Evolutionary conservation across 1,140 invertebrate genomes (phyloP), one percentile per base, ranked within the genome.

Genomic region (Mercenaria mercenaria): DNA sequence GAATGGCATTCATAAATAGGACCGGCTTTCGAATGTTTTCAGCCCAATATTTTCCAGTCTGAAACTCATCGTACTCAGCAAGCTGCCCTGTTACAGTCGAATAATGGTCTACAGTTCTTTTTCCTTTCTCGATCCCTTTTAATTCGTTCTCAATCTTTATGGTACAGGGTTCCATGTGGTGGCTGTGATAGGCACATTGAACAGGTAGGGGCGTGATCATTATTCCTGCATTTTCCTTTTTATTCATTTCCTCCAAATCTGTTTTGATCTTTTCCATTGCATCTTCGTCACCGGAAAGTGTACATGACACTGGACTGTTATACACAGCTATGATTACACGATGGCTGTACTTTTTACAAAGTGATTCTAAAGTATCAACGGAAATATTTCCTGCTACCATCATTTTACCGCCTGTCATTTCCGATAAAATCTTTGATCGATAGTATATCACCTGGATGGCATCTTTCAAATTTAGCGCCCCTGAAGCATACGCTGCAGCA

Each of bases 121-220:
- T 69, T 8, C 81, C 26, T 1, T 69, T 47, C 0, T 32, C 26
- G 0, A 15, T 43, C 6, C 29, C 1, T 0, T 47, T 0, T 0
- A 93, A 64, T 26, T 43, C n/a, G n/a, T 88, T 52, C 39, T 72
- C 64, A 20, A 93, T 61, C n/a, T 82, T 50, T 34, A 23, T 26
- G 20, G 83, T 91, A n/a, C 88, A 88, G 4, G 77, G 11, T 32
- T 93, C 87, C 23, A 92, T 91, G 26, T 94, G 92, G 34, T 92
- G 91, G 79, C 93, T 93, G 41, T 94, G 94, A 72, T 92, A 94
- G 0, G 94, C 94, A 69, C 91, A 91, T n/a, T 88, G 34, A 0
- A 94, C 92, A 50, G 13, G 83, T 50, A 39, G 18, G 11, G 37
- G 34, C 2, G 11, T 39, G 1, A 64, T 64, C 11, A 74, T 50